Evolutionary conservation across 2,113 vertebrate species (phyloP), one percentile per base, ranked within the genome.

Genomic region (Syrmaticus mikado): DNA sequence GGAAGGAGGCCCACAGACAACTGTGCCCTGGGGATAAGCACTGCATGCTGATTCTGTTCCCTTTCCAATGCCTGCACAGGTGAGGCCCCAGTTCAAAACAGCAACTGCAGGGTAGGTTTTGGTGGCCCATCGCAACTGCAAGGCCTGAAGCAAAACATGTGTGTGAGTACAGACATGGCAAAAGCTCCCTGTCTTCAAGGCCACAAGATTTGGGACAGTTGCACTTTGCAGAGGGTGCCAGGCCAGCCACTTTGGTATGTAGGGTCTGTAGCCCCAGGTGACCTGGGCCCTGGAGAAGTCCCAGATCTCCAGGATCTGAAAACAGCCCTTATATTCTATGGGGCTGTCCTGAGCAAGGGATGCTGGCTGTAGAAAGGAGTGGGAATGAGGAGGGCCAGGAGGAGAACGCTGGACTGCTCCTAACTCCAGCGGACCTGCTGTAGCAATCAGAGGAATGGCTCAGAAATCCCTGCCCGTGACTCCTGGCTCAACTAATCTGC

Each of bases 261-360:
- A 65, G 55, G 61, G 14, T 12, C 22, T 80, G n/a, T 58, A 52
- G 36, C 7, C 7, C 27, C 25, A 20, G 11, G 36, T 28, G 25
- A 60, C 18, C 38, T 66, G 41, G 34, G 34, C 8, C 24, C 24
- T 28, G 68, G 48, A 30, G 70, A 65, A 22, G 3, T 0, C 10
- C 53, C 48, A 53, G 78, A 20, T 7, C 10, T 80, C 64, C 16
- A 30, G 38, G 50, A 18, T 32, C 53, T 43, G 46, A n/a, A 34
- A 36, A 30, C 61, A 40, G 34, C 14, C 0, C 0, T 30, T 19
- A 13, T 24, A n/a, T 45, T 28, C 77, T 53, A 22, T 0, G 38
- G 41, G 8, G 8, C 52, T 65, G 28, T 60, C 17, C 55, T 55
- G 13, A 2, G 10, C 0, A 10, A 48, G 61, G 20, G 75, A 38